These are phyloP conservation scores for Peromyscus aztecus DNA, from an alignment of 2,797 vertebrate species.

Conservation along the genomic window DNA sequence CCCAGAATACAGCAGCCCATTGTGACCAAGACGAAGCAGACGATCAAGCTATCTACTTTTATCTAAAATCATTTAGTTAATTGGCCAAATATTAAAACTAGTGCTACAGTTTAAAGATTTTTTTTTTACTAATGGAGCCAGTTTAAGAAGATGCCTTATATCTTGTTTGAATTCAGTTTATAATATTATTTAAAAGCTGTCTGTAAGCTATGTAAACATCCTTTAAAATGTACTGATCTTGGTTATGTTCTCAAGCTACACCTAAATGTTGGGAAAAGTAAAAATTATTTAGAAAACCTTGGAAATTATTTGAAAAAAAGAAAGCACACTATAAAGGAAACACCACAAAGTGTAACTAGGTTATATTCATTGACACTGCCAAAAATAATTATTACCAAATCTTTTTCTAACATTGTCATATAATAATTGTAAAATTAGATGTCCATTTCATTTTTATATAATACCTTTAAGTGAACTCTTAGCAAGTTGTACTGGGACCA, in stretches of 20 bases:
- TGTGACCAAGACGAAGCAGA: conserved; percentile 68
- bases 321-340: not conserved
- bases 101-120: not conserved
- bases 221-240: not conserved
- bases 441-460: not conserved
- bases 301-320: not conserved
- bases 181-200: conserved; percentile 28
- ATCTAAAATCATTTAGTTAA: conserved; percentile 25
- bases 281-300: conserved; percentile 9
- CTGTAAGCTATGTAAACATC: conserved; percentile 6
- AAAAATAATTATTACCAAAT: not conserved
- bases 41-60: conserved; percentile 8
- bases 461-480: conserved; percentile 37
- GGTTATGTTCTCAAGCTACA: not conserved
- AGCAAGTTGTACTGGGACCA: not conserved
- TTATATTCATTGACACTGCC: not conserved
- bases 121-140: not conserved
- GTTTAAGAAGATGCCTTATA: not conserved
- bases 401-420: not conserved
- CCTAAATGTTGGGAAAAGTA: not conserved
- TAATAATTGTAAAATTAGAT: not conserved
- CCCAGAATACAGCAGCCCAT: conserved; percentile 67
- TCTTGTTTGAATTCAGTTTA: conserved; percentile 1
- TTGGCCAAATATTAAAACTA: conserved; percentile 24
- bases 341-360: not conserved